Percentiles rank a stretch among this genome's conserved stretches.
phyloP scores from a whole-genome alignment of 2,888 invertebrate species.

The Cephalotes varians region DNA sequence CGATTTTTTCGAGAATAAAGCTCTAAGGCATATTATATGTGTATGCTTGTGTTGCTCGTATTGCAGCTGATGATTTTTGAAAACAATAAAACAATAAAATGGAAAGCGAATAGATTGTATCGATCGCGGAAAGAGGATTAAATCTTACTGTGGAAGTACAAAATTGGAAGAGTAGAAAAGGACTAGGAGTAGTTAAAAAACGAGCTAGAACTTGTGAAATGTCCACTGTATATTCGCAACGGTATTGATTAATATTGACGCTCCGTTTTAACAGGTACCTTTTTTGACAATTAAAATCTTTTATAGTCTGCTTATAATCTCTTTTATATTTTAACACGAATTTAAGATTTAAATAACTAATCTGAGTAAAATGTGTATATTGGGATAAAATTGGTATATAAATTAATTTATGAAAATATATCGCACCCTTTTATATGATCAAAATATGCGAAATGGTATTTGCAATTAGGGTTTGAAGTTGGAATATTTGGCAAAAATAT shows the following conservation, averaged over 20 bases:
- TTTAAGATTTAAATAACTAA: conserved; percentile 1
- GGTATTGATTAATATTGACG: conserved; percentile 34
- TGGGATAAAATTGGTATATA: background rate
- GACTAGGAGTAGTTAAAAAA: conserved; percentile 52
- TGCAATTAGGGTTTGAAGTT: background rate
- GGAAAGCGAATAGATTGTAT: conserved; percentile 12
- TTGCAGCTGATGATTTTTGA: background rate
- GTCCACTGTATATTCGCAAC: background rate
- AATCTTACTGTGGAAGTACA: conserved; percentile 68
- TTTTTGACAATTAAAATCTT: conserved; percentile 17
- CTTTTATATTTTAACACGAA: background rate
- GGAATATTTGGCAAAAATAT: background rate
- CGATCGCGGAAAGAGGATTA: conserved; percentile 9
- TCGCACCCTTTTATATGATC: background rate
- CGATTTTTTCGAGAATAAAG: background rate
- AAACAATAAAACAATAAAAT: conserved; percentile 24
- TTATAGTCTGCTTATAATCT: background rate
- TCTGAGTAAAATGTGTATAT: background rate
- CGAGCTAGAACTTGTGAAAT: conserved; percentile 1
- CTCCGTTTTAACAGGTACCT: conserved; percentile 40
- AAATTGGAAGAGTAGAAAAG: conserved; percentile 78
- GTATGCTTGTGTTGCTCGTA: conserved; percentile 10
- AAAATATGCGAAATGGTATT: conserved; percentile 16
- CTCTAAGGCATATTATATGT: conserved; percentile 2
- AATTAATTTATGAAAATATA: conserved; percentile 37